Conservation (phyloP, 1,140 invertebrate genomes). For the Drosophila kanapiae region DNA sequence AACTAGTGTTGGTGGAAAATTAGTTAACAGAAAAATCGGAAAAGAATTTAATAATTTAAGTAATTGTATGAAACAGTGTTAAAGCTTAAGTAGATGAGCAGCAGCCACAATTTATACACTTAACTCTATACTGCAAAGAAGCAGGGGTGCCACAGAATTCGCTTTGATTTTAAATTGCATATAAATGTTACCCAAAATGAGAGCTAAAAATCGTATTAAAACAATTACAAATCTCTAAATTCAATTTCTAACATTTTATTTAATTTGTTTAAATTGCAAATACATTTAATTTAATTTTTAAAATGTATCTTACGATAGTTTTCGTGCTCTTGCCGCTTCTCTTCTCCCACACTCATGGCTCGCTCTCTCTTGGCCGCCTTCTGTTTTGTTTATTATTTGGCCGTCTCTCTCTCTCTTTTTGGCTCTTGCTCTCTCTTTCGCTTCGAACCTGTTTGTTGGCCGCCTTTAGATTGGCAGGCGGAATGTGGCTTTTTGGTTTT, state of each 20-base stretch:
- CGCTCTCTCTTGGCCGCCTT: slow-evolving; percentile 23
- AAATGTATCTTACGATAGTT: slow-evolving; percentile 18
- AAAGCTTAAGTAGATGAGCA: not conserved
- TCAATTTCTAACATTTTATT: not conserved
- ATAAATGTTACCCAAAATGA: not conserved
- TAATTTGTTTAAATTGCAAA: too few relatives aligned
- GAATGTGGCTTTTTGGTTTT: slow-evolving; percentile 58
- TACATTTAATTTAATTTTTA: slow-evolving; percentile 21
- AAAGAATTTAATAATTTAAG: too few relatives aligned
- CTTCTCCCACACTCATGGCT: slow-evolving; percentile 8
- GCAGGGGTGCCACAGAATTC: not conserved
- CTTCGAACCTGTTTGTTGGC: slow-evolving; percentile 69
- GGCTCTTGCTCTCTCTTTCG: slow-evolving; percentile 20
- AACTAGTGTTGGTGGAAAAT: not conserved
- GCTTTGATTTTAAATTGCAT: not conserved
- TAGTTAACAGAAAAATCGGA: not conserved
- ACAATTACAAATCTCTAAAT: not conserved
- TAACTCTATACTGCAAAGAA: not conserved
- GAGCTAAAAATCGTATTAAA: too few relatives aligned
- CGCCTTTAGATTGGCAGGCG: slow-evolving; percentile 42
- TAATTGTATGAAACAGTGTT: not conserved
- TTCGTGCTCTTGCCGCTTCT: slow-evolving; percentile 5
- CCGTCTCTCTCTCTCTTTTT: slow-evolving; percentile 16
- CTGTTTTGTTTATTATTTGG: slow-evolving; percentile 42
- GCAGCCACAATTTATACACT: not conserved